These are phyloP conservation scores for Gasteruption jaculator DNA, from an alignment of 2,888 invertebrate species.

Conservation along the genomic window DNA sequence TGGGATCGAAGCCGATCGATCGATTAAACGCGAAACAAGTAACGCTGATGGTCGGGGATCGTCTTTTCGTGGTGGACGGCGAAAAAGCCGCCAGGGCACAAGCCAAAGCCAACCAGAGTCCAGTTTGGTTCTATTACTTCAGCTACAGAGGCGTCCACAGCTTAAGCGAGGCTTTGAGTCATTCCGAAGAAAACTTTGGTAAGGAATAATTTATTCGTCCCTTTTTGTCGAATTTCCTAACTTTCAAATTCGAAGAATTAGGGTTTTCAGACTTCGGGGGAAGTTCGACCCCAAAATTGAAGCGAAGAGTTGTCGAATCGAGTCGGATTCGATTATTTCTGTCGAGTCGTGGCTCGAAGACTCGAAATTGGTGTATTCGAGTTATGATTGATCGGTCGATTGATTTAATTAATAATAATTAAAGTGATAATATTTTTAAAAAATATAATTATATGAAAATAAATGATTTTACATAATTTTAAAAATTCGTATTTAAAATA, in stretches of 20 bases:
- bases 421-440: slow-evolving; percentile 8
- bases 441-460: background rate
- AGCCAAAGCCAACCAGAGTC: slow-evolving; percentile 55
- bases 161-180: slow-evolving; percentile 56
- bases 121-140: slow-evolving; percentile 66
- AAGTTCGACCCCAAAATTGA: no score
- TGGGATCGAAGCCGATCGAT: slow-evolving; percentile 55
- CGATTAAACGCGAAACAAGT: slow-evolving; percentile 32
- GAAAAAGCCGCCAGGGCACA: slow-evolving; percentile 61
- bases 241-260: no score
- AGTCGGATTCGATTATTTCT: no score
- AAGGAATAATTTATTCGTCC: slow-evolving; percentile 28
- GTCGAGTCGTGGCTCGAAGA: no score
- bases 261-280: no score
- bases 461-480: slow-evolving; percentile 8
- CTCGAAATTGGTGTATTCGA: no score
- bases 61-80: slow-evolving; percentile 60
- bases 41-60: slow-evolving; percentile 62
- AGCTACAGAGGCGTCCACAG: slow-evolving; percentile 60
- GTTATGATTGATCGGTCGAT: background rate
- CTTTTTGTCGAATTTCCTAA: slow-evolving; percentile 4
- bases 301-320: no score
- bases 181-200: slow-evolving; percentile 59
- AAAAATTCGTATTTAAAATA: slow-evolving; percentile 5
- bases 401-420: slow-evolving; percentile 6